A percentile compares a stretch with the other conserved stretches of the same genome.
These are phyloP conservation scores for Sebastiscus albofasciatus DNA, from an alignment of 2,797 vertebrate genomes.

Conservation along the genomic window DNA sequence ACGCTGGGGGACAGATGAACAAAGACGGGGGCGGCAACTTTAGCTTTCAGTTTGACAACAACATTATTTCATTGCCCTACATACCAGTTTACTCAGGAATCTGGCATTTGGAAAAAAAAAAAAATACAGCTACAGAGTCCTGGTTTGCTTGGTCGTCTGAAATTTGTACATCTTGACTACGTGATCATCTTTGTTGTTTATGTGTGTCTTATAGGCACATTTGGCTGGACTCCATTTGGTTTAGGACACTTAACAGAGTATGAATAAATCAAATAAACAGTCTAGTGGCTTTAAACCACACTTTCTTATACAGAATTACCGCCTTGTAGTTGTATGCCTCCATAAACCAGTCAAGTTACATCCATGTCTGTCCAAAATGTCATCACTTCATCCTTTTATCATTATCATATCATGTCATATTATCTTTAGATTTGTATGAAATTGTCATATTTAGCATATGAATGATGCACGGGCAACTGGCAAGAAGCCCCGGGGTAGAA, in stretches of 20 bases:
- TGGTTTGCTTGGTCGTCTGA: background rate
- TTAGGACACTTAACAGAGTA: background rate
- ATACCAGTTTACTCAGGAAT: background rate
- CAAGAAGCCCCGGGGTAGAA: no score
- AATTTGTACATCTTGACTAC: background rate
- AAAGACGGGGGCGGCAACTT: background rate
- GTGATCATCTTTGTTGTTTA: background rate
- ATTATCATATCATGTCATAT: no score
- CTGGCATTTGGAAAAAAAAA: background rate
- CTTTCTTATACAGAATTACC: background rate
- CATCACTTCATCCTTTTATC: no score
- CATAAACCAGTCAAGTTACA: no score
- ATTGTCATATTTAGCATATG: no score
- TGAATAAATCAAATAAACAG: background rate
- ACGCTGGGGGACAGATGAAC: constrained; percentile 77
- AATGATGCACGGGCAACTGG: no score
- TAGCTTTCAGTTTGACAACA: background rate
- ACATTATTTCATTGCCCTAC: background rate
- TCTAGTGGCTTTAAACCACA: background rate
- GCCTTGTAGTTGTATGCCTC: no score
- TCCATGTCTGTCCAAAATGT: no score
- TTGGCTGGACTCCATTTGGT: background rate
- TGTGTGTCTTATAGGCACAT: background rate
- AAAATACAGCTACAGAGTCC: background rate
- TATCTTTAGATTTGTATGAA: no score